Conservation (phyloP, 2,888 invertebrate genomes). For the Mycalesis mineus region DNA sequence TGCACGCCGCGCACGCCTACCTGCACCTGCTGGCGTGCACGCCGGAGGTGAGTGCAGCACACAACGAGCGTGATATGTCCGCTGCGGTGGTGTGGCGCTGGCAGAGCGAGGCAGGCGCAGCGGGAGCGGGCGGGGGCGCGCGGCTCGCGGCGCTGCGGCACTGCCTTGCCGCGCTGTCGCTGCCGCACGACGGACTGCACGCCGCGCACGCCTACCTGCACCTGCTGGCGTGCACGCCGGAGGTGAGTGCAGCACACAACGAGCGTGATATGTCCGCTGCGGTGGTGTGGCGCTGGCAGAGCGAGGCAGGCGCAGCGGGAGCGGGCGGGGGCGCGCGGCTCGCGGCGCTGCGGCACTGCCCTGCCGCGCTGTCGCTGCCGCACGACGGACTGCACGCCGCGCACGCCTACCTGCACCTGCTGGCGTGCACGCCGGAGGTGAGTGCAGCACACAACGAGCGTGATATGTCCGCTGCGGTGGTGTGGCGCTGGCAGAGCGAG, state of each 20-base stretch:
- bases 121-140: constrained; percentile 36
- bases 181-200: constrained; percentile 81
- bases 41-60: constrained; percentile 81
- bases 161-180: constrained; percentile 63
- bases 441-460: constrained; percentile 31
- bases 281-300: constrained; percentile 34
- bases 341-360: constrained; percentile 61
- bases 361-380: constrained; percentile 63
- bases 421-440: constrained; percentile 89
- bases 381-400: constrained; percentile 87
- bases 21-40: constrained; percentile 90
- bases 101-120: constrained; percentile 18
- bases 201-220: constrained; percentile 93
- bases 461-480: constrained; percentile 81
- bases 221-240: constrained; percentile 88
- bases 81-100: constrained; percentile 69
- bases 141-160: constrained; percentile 59
- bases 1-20: constrained; percentile 93
- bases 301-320: constrained; percentile 25
- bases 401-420: constrained; percentile 90
- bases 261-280: constrained; percentile 81
- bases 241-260: constrained; percentile 73
- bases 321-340: constrained; percentile 43
- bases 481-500: too few relatives aligned
- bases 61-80: constrained; percentile 67